Percentiles rank a stretch among this genome's conserved stretches.
Evolutionary conservation across 2,888 invertebrate genomes (phyloP).

Genomic region (Dugesia japonica): DNA sequence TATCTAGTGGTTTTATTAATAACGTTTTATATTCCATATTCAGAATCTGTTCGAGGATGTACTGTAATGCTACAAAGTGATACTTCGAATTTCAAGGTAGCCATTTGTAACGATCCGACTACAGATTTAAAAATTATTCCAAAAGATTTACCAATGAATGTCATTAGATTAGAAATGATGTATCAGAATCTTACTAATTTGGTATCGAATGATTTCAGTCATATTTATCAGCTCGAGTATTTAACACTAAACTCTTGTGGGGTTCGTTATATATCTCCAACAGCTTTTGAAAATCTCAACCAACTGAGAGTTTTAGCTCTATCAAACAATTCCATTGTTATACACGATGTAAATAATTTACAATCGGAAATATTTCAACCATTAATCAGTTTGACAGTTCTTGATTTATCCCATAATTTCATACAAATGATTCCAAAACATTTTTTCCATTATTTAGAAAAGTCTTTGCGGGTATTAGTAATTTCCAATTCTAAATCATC

Average conservation of each 20-base stretch:
- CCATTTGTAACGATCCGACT: not conserved
- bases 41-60: not conserved
- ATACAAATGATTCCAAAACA: conserved; percentile 8
- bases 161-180: not conserved
- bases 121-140: not conserved
- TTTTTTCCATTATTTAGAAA: not conserved
- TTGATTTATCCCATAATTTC: not conserved
- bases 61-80: not conserved
- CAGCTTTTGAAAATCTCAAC: not conserved
- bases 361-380: conserved; percentile 7
- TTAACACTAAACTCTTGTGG: not conserved
- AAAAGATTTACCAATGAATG: not conserved
- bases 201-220: not conserved
- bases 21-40: not conserved
- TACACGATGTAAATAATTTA: not conserved
- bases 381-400: not conserved
- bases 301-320: not conserved
- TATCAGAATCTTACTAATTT: not conserved
- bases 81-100: not conserved
- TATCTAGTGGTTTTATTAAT: too few relatives aligned
- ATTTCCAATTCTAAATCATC: not conserved
- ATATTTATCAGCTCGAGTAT: not conserved
- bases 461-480: not conserved
- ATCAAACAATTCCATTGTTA: not conserved
- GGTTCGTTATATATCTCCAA: not conserved